phyloP scores from a whole-genome alignment of 2,888 invertebrate species.

The Mantis religiosa region DNA sequence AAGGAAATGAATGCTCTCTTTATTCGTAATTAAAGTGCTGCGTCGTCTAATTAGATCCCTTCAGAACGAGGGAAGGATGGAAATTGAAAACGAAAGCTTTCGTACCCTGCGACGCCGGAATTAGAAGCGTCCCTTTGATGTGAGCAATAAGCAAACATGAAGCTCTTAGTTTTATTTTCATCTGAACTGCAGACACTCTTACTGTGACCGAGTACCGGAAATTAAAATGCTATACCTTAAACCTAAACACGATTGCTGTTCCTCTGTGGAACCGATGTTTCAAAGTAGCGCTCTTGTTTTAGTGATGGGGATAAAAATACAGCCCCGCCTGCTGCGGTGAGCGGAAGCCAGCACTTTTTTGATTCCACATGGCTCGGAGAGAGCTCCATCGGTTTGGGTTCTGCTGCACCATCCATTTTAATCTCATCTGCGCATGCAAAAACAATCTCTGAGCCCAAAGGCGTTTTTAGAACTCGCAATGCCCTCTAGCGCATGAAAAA shows the following conservation, averaged over 20 bases:
- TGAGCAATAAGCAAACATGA: no score
- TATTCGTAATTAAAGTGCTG: no score
- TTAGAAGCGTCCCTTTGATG: no score
- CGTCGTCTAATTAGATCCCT: no score
- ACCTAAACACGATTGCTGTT: neutral
- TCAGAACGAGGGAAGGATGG: no score
- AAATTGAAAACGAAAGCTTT: no score
- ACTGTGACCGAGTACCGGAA: no score
- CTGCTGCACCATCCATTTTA: neutral
- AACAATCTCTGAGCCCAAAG: neutral
- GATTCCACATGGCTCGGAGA: neutral
- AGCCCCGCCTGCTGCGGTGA: neutral
- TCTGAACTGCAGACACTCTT: no score
- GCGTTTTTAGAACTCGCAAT: neutral
- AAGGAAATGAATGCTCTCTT: no score
- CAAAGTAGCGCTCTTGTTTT: neutral
- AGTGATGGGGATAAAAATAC: neutral
- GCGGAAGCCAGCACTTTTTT: neutral
- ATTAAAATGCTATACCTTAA: neutral
- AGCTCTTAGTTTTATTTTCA: no score
- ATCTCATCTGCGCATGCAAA: neutral
- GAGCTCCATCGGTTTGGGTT: neutral
- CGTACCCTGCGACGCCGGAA: no score
- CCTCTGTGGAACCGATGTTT: neutral
- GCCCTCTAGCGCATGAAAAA: neutral